Conservation (phyloP, 2,797 vertebrate species). For the Lutjanus argentimaculatus region DNA sequence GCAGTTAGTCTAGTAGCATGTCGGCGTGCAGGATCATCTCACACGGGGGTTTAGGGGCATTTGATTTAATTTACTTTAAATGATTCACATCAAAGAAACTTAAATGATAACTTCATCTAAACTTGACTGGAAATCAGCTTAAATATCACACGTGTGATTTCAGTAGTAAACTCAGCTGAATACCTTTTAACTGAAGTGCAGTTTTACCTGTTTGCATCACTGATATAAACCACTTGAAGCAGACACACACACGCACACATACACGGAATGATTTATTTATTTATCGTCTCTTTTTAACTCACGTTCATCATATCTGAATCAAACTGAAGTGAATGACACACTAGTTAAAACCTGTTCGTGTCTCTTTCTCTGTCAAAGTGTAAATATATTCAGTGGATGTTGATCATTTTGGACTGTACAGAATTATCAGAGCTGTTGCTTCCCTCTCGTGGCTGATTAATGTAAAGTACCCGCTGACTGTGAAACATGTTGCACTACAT, state of each 20-base stretch:
- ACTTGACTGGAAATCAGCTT: neutral
- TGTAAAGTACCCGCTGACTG: conserved; percentile 62
- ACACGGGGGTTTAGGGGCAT: neutral
- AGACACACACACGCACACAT: neutral
- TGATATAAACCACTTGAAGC: conserved; percentile 19
- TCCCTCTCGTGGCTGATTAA: conserved; percentile 51
- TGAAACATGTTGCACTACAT: conserved; percentile 74
- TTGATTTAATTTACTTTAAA: neutral
- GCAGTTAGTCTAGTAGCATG: neutral
- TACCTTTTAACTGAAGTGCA: neutral
- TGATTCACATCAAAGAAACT: neutral
- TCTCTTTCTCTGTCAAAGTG: conserved; percentile 24
- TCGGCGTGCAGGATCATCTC: conserved; percentile 8
- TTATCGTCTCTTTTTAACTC: conserved; percentile 15
- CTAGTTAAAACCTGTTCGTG: neutral
- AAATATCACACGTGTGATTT: too few relatives aligned
- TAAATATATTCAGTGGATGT: conserved; percentile 58
- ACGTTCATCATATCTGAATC: neutral
- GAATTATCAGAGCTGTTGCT: conserved; percentile 38
- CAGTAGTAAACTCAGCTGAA: too few relatives aligned
- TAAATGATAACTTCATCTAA: neutral
- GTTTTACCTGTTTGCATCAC: neutral
- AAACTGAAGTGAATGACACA: conserved; percentile 4
- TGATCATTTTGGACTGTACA: conserved; percentile 50
- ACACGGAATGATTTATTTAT: conserved; percentile 1